Base-by-base conservation (phyloP, 2,797 vertebrate species). In the Amblyraja radiata region DNA sequence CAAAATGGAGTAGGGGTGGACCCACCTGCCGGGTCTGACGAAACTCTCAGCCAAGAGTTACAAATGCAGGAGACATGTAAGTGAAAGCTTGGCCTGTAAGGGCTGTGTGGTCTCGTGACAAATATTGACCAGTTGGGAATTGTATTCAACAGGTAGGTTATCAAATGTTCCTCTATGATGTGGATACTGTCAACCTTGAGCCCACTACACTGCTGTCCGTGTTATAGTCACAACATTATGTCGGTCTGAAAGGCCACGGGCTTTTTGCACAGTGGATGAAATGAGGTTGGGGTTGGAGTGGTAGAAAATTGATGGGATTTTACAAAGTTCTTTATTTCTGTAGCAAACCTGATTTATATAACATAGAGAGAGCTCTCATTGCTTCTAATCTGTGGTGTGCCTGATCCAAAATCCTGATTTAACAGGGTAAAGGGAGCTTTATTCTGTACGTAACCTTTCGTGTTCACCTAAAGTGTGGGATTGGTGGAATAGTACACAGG, bases 21-120 rank as follows among this genome's bases (percentile, higher is more conserved):
- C 94, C 96, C 97, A 94, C 95, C 96, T 95, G 96, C 95, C 95
- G 94, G 94, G 92, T 97, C 96, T 94, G 97, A 97, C 94, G 98
- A 98, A 96, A 95, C 96, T 93, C 97, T 97, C 96, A 97, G 96
- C 96, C 97, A 99, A 96, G 97, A 98, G 96, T 96, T 97, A 28
- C 96, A 95, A 95, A 99, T 99, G 96, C 98, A 97, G 94, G 98
- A 99, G 96, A 99, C 98, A 97, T 99, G 98, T 99, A 96, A 98
- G 98, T 98, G 93, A 78, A 93, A n/a, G 95, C 95, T 80, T 93
- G 93, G 93, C 58, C 10, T 46, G 90, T 39, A 7, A 39, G 93
- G 93, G 94, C 93, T 93, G 94, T 94, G 76, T 88, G 36, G 84
- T 88, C 11, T 21, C 36, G 61, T 36, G 84, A 88, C 65, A 88